These are phyloP conservation scores for Homarus americanus DNA, from an alignment of 1,140 invertebrate species.

Conservation along the genomic window DNA sequence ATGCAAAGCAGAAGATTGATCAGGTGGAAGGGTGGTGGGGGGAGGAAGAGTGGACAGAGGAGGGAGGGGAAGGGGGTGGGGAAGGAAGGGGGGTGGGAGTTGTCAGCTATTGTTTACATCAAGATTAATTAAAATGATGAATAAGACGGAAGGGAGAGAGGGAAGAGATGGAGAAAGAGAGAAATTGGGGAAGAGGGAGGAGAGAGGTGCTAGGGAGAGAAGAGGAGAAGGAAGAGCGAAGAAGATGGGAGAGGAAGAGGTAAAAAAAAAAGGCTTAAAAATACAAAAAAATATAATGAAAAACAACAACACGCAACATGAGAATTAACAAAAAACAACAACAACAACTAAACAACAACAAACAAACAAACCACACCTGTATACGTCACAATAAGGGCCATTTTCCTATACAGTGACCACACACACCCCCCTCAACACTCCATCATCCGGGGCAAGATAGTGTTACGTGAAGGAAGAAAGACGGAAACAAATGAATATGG, in stretches of 20 bases:
- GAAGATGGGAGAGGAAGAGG: not conserved
- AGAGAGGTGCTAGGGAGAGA: not conserved
- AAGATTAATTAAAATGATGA: conserved; percentile 20
- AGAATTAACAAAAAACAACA: no score
- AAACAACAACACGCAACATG: not conserved
- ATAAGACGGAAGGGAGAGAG: not conserved
- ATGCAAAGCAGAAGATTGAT: conserved; percentile 40
- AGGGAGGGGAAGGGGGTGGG: not conserved
- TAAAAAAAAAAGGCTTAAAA: not conserved
- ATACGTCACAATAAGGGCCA: no score
- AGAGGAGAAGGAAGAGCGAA: not conserved
- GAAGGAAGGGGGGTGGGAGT: not conserved
- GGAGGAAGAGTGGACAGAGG: not conserved
- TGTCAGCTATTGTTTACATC: conserved; percentile 45
- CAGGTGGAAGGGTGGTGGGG: not conserved
- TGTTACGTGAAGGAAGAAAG: no score
- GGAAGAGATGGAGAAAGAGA: not conserved
- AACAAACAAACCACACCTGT: no score
- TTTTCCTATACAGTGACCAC: no score
- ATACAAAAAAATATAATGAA: not conserved
- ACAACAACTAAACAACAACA: no score
- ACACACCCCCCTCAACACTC: no score
- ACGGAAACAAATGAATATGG: no score
- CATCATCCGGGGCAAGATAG: no score
- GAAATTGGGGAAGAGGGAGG: not conserved